Conservation (phyloP, 1,140 invertebrate genomes). For the Trichonephila clavata region DNA sequence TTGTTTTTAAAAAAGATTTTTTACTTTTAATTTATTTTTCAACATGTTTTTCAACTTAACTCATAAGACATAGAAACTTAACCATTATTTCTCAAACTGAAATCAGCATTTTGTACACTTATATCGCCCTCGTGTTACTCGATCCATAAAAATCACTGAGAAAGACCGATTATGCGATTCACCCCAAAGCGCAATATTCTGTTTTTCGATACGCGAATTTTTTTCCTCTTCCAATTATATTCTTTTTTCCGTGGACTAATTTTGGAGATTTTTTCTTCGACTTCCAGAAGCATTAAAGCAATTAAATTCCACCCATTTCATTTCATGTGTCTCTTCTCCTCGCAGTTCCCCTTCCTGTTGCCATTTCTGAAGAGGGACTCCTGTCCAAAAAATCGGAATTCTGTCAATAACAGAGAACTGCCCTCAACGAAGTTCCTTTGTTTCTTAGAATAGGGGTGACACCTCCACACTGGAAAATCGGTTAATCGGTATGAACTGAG, state of each 20-base stretch:
- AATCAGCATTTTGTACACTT: too few relatives aligned
- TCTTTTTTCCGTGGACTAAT: background rate
- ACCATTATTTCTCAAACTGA: too few relatives aligned
- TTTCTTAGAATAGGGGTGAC: background rate
- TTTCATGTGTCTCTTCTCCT: background rate
- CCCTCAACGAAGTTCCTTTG: background rate
- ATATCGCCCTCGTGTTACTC: too few relatives aligned
- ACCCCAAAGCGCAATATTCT: background rate
- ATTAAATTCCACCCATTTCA: background rate
- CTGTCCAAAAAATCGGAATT: background rate
- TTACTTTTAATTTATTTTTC: too few relatives aligned
- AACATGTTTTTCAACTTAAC: too few relatives aligned
- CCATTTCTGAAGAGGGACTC: background rate
- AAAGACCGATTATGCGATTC: background rate
- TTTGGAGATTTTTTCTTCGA: background rate
- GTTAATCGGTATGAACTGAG: background rate
- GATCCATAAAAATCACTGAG: too few relatives aligned
- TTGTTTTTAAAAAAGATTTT: too few relatives aligned
- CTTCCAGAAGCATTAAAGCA: background rate
- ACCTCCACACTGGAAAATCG: background rate
- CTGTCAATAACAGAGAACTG: background rate
- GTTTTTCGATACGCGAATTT: background rate
- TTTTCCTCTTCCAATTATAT: background rate
- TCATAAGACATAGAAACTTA: too few relatives aligned
- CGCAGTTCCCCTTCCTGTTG: background rate